Conservation (phyloP, 2,797 vertebrate species). For the Enteromius thamalakanensis region DNA sequence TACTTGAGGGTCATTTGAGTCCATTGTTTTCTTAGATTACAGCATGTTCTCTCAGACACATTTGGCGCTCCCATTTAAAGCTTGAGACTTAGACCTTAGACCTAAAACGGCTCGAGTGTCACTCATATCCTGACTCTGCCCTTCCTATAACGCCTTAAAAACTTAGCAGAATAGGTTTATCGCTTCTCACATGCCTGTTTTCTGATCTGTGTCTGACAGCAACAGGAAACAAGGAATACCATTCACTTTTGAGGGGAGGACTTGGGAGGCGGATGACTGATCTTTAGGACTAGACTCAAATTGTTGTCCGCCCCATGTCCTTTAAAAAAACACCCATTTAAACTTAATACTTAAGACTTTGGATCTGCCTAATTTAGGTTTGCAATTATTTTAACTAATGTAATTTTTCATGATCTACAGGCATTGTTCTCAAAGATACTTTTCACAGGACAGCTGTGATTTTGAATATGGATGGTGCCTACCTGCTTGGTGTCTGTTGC, state of each 20-base stretch:
- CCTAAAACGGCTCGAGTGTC: conserved; percentile 39
- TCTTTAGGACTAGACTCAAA: conserved; percentile 14
- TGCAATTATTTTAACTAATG: conserved; percentile 25
- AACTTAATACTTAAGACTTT: conserved; percentile 31
- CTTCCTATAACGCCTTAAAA: conserved; percentile 40
- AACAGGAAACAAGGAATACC: conserved; percentile 54
- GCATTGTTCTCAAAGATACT: not conserved
- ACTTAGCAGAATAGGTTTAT: conserved; percentile 42
- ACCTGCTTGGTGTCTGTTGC: conserved; percentile 53
- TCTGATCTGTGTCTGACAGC: conserved; percentile 50
- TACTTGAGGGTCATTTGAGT: conserved; percentile 21
- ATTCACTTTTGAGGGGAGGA: conserved; percentile 9
- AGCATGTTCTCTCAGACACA: conserved; percentile 19
- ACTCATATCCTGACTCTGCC: conserved; percentile 25
- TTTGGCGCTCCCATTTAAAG: conserved; percentile 5
- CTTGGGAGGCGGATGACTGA: conserved; percentile 36
- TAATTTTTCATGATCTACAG: conserved; percentile 15
- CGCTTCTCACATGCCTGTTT: conserved; percentile 32
- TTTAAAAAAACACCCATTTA: conserved; percentile 30
- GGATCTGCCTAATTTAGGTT: conserved; percentile 25
- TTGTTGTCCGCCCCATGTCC: conserved; percentile 34
- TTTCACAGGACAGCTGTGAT: not conserved
- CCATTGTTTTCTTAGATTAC: conserved; percentile 42
- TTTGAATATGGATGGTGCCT: conserved; percentile 44
- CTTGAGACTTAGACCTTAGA: not conserved